A percentile compares a stretch with the other conserved stretches of the same genome.
phyloP scores from a whole-genome alignment of 1,140 invertebrate species.

The Drosophila mayri region DNA sequence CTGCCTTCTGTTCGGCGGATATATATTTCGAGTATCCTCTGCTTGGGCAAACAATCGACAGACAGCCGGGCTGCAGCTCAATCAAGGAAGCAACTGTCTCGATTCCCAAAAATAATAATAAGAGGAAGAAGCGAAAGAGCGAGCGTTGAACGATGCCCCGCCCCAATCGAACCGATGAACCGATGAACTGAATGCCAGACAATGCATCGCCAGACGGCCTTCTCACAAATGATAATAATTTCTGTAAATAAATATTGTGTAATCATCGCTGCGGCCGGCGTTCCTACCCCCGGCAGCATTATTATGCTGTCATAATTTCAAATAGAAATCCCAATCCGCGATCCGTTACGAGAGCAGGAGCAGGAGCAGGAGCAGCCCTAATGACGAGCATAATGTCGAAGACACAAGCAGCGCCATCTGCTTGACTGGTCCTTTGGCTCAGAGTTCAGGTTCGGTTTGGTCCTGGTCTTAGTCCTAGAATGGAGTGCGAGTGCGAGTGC shows the following conservation, averaged over 20 bases:
- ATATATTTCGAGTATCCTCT: slow-evolving; percentile 8
- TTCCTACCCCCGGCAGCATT: slow-evolving; percentile 49
- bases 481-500: slow-evolving; percentile 22
- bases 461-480: neutral
- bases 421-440: slow-evolving; percentile 27
- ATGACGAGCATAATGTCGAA: slow-evolving; percentile 74
- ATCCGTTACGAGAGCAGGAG: slow-evolving; percentile 52
- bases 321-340: slow-evolving; percentile 66
- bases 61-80: slow-evolving; percentile 32
- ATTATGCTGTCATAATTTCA: slow-evolving; percentile 72
- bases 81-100: slow-evolving; percentile 72
- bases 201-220: slow-evolving; percentile 32
- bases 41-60: slow-evolving; percentile 35
- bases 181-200: slow-evolving; percentile 16
- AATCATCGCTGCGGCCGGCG: slow-evolving; percentile 59
- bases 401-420: slow-evolving; percentile 66
- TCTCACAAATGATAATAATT: slow-evolving; percentile 75
- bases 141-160: slow-evolving; percentile 28
- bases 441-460: slow-evolving; percentile 13
- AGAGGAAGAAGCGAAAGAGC: neutral
- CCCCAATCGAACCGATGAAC: slow-evolving; percentile 34
- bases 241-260: slow-evolving; percentile 77
- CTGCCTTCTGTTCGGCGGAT: slow-evolving; percentile 18
- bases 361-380: slow-evolving; percentile 36
- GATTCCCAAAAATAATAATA: slow-evolving; percentile 48